These are phyloP conservation scores for Archaeoteleia sp. DNA, from an alignment of 2,888 invertebrate species.

Conservation along the genomic window DNA sequence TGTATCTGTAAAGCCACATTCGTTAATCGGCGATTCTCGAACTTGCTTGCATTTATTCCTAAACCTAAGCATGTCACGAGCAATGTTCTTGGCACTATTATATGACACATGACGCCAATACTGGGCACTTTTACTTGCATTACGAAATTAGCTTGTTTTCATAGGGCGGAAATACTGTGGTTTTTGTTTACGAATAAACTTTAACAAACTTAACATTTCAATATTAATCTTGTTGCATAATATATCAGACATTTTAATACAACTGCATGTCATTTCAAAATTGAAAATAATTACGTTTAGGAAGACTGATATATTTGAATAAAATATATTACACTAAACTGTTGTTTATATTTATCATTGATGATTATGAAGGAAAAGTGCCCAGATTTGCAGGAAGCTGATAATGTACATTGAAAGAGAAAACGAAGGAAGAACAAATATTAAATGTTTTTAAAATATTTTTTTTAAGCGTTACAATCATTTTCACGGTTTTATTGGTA, in stretches of 20 bases:
- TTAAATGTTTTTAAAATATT: no score
- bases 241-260: no score
- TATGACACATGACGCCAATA: conserved; percentile 13
- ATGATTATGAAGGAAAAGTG: not conserved
- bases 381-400: not conserved
- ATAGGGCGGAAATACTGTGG: not conserved
- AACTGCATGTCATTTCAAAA: no score
- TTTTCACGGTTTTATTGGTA: no score
- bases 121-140: conserved; percentile 8
- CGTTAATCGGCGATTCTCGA: conserved; percentile 13
- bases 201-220: no score
- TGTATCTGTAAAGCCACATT: conserved; percentile 79
- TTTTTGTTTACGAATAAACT: not conserved
- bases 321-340: no score
- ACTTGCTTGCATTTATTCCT: conserved; percentile 1
- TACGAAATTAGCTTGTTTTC: not conserved
- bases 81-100: conserved; percentile 19
- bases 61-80: conserved; percentile 7
- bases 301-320: no score
- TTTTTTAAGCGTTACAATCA: no score
- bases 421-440: not conserved
- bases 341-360: not conserved
- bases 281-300: no score
- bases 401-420: not conserved
- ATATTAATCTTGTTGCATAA: no score